Evolutionary conservation across 2,888 invertebrate species (phyloP).

Genomic region (Stomorhina lunata): DNA sequence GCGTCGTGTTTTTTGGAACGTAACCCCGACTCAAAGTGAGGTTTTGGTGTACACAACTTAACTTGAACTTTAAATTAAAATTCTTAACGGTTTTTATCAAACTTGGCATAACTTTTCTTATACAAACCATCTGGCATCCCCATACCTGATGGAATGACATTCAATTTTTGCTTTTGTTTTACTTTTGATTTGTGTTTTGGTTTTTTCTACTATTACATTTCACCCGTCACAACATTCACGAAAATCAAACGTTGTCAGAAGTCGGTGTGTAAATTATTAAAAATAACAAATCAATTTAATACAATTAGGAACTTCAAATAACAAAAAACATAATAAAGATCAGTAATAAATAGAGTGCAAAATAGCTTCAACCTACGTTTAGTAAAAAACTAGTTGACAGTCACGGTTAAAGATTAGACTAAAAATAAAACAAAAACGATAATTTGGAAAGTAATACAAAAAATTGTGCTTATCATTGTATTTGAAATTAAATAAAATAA

Average conservation of each 20-base stretch:
- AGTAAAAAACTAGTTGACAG: not conserved
- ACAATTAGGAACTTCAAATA: conserved; percentile 3
- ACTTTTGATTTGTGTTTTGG: not conserved
- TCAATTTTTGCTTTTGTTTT: not conserved
- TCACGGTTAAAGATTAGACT: not conserved
- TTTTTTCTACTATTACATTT: conserved; percentile 10
- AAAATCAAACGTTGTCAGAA: not conserved
- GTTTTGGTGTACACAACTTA: too few relatives aligned
- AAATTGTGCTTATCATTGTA: conserved; percentile 31
- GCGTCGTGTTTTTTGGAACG: too few relatives aligned
- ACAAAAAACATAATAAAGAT: not conserved
- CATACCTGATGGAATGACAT: not conserved
- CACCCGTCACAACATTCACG: conserved; percentile 28
- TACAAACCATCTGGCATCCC: not conserved
- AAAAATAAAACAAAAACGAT: not conserved
- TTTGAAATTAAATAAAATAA: not conserved
- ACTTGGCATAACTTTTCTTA: not conserved
- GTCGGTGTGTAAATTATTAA: not conserved
- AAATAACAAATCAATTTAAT: conserved; percentile 5
- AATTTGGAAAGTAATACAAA: too few relatives aligned
- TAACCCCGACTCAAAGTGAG: too few relatives aligned
- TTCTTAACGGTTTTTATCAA: not conserved
- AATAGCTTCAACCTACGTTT: too few relatives aligned
- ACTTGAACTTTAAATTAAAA: too few relatives aligned
- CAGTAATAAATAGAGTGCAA: not conserved